Base-by-base conservation (phyloP, 1,140 invertebrate genomes). In the Papilio machaon region DNA sequence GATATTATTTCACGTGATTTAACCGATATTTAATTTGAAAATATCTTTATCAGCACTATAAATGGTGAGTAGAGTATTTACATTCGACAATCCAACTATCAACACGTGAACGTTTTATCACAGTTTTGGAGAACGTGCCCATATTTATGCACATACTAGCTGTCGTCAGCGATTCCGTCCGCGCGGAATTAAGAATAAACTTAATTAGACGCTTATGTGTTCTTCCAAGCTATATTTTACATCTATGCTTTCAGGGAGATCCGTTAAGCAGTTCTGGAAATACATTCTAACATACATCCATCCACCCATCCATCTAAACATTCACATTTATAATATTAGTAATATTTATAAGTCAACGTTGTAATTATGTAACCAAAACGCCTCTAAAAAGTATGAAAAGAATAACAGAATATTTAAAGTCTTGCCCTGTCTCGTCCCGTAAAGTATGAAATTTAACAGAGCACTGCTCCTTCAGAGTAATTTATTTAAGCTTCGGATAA, bases 401-500 rank as follows among this genome's bases (percentile, higher is more conserved):
- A 76, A 54, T 76, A 54, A 23, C 2, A 54, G 4, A 70, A 35
- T 70, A 38, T 70, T 70, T 35, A 35, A 64, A 30, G 64, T 70
- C 64, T 58, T 38, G n/a, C 46, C 54, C 13, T 35, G 2, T 10
- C 49, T 54, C 23, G 49, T 52, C 23, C 46, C 49, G 30, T 76
- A 54, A 76, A 54, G 74, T 52, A 52, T 54, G 74, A 49, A 76
- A 76, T 76, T 52, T 54, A 54, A 76, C 46, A 76, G 49, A 76
- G 49, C 74, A 76, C 74, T 13, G 46, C 49, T 76, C 46, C 49
- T 49, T 54, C 49, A 52, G 23, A 76, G 74, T 35, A 30, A 76
- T 76, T 76, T 76, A 76, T 76, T 76, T 76, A 76, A 76, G 74
- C 74, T 76, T 54, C 46, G 74, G 74, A 76, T 76, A 76, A 76